A percentile compares a stretch with the other conserved stretches of the same genome.
Evolutionary conservation across 2,113 vertebrate species (phyloP).

Genomic region (Oriolus oriolus): DNA sequence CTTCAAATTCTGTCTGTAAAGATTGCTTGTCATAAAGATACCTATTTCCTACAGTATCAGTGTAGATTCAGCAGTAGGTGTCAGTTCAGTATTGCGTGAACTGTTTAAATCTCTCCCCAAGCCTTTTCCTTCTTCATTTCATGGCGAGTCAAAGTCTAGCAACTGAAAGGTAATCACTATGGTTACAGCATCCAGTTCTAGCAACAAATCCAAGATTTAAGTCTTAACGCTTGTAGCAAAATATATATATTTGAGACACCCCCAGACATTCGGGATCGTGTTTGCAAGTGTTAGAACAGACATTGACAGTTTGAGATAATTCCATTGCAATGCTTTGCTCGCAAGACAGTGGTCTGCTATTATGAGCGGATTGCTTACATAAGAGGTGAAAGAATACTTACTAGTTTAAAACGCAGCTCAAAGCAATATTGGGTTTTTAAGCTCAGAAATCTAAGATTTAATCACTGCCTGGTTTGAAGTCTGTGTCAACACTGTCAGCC

Average conservation of each 20-base stretch:
- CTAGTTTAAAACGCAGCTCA: background rate
- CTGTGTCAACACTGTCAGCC: background rate
- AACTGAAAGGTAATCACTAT: conserved; percentile 30
- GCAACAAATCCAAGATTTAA: background rate
- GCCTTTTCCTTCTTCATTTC: background rate
- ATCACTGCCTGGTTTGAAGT: background rate
- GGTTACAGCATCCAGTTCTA: conserved; percentile 21
- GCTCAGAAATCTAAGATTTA: background rate
- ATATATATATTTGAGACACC: background rate
- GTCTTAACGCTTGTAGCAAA: background rate
- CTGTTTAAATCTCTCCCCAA: background rate
- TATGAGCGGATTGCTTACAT: background rate
- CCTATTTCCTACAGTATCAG: background rate
- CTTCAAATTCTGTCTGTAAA: background rate
- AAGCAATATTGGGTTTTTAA: background rate
- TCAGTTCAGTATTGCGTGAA: background rate
- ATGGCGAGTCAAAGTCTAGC: background rate
- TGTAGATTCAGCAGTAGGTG: background rate
- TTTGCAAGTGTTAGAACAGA: background rate
- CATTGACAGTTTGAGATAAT: background rate
- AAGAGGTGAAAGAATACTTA: background rate
- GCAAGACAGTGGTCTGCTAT: conserved; percentile 4
- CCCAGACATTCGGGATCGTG: background rate
- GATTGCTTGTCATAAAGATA: background rate
- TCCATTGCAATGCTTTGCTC: background rate